Evolutionary conservation across 2,113 vertebrate genomes (phyloP).

Genomic region (Propithecus coquereli): DNA sequence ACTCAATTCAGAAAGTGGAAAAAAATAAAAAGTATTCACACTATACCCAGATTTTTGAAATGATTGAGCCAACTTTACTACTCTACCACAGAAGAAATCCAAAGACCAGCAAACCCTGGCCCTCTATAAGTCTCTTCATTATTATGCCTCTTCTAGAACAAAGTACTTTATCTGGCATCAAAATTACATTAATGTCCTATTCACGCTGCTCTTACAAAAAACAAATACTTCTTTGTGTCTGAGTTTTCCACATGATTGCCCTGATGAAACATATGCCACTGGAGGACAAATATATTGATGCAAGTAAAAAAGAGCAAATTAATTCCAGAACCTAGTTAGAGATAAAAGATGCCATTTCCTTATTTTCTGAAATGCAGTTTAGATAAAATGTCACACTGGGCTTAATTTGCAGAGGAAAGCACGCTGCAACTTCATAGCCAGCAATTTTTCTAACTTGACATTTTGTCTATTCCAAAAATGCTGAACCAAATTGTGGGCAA

Average conservation of each 20-base stretch:
- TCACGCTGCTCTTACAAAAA: constrained; percentile 44
- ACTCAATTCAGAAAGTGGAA: not conserved
- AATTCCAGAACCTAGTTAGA: constrained; percentile 63
- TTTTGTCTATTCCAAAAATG: constrained; percentile 55
- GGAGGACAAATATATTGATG: constrained; percentile 53
- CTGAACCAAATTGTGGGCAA: constrained; percentile 30
- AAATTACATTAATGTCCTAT: constrained; percentile 56
- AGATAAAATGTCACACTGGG: constrained; percentile 44
- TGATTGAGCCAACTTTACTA: constrained; percentile 10
- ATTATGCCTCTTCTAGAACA: constrained; percentile 25
- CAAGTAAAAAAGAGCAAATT: constrained; percentile 60
- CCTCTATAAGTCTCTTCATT: not conserved
- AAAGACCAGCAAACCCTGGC: constrained; percentile 24
- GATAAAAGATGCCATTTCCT: constrained; percentile 65
- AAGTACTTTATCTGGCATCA: constrained; percentile 49
- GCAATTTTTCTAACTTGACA: constrained; percentile 51
- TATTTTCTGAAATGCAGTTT: constrained; percentile 44
- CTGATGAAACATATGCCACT: constrained; percentile 47
- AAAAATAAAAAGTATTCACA: constrained; percentile 37
- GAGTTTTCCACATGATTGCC: constrained; percentile 50
- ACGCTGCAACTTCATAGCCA: not conserved
- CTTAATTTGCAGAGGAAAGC: constrained; percentile 19
- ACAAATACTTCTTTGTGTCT: constrained; percentile 62
- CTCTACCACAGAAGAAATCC: not conserved
- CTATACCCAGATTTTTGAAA: not conserved